Conservation (phyloP, 2,888 invertebrate genomes). For the Myathropa florea region DNA sequence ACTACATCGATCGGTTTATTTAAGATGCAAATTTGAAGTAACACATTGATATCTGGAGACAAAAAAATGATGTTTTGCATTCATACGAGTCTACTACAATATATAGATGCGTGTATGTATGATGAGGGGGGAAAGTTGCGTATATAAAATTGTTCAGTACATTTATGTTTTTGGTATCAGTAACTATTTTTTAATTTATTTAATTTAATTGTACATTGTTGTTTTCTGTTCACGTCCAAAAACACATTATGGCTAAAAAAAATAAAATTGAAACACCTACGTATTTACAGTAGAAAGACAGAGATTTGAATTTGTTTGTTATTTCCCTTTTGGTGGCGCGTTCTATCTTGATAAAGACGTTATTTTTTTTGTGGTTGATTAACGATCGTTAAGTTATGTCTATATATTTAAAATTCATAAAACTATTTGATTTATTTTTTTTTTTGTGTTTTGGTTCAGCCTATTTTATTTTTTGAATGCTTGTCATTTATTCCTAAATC, state of each 20-base stretch:
- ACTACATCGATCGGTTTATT: slow-evolving; percentile 48
- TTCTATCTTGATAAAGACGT: slow-evolving; percentile 48
- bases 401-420: slow-evolving; percentile 13
- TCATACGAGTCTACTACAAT: not conserved
- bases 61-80: not conserved
- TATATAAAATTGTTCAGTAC: slow-evolving; percentile 69
- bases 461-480: slow-evolving; percentile 47
- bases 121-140: slow-evolving; percentile 54
- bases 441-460: slow-evolving; percentile 41
- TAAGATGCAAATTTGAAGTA: slow-evolving; percentile 34
- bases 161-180: slow-evolving; percentile 39
- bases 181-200: slow-evolving; percentile 17
- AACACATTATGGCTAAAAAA: slow-evolving; percentile 42
- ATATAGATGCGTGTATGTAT: slow-evolving; percentile 17
- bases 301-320: slow-evolving; percentile 1
- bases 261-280: not conserved
- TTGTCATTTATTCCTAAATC: slow-evolving; percentile 48
- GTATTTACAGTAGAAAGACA: slow-evolving; percentile 60
- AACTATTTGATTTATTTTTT: slow-evolving; percentile 23
- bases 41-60: slow-evolving; percentile 57
- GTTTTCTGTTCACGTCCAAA: slow-evolving; percentile 34
- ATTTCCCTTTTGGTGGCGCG: slow-evolving; percentile 52
- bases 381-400: slow-evolving; percentile 30
- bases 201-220: slow-evolving; percentile 66
- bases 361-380: slow-evolving; percentile 37